Base-by-base conservation (phyloP, 2,113 vertebrate species). In the Rhinichthys klamathensis region DNA sequence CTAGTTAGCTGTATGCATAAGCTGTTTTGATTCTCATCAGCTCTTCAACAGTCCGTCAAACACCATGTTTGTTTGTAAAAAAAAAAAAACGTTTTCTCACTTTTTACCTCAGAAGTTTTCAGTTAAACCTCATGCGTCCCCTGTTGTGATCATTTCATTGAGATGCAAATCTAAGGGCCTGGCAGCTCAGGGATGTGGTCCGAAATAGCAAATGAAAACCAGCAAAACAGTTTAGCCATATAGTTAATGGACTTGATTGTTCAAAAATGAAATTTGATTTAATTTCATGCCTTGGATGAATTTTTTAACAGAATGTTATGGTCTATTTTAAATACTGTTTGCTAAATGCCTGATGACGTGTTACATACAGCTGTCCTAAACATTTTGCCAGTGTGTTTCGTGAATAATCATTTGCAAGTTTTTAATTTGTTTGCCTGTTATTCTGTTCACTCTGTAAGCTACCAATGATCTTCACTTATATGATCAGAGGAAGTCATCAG, bases 161-260 rank as follows among this genome's bases (percentile, higher is more conserved):
- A 54, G 27, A 54, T 46, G 65, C 30, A 25, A 54, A 72, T 83
- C 87, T 32, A 91, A 93, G 91, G 93, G 92, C 92, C 92, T 93
- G 87, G 85, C 74, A 93, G 89, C 90, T 94, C 90, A 91, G 91
- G 91, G 92, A 88, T 90, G 88, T 80, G 75, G 35, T 81, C 27
- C 1, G 41, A 84, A 88, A 87, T 69, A 80, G 85, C 23, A 61
- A 63, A 56, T 56, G 54, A 56, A 56, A 81, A 15, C 44, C 63
- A 49, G 73, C n/a, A 18, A 75, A 51, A 75, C 23, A 44, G 44
- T 67, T 63, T 11, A 63, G 60, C n/a, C 25, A 60, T 30, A 38
- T 27, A 63, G 35, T 74, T 74, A n/a, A 49, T 46, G 25, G 74
- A 76, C 74, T 76, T 12, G 49, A 51, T 35, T 10, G 65, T 69